These are phyloP conservation scores for Dendrocopos noguchii DNA, from an alignment of 2,113 vertebrate species.

Conservation along the genomic window DNA sequence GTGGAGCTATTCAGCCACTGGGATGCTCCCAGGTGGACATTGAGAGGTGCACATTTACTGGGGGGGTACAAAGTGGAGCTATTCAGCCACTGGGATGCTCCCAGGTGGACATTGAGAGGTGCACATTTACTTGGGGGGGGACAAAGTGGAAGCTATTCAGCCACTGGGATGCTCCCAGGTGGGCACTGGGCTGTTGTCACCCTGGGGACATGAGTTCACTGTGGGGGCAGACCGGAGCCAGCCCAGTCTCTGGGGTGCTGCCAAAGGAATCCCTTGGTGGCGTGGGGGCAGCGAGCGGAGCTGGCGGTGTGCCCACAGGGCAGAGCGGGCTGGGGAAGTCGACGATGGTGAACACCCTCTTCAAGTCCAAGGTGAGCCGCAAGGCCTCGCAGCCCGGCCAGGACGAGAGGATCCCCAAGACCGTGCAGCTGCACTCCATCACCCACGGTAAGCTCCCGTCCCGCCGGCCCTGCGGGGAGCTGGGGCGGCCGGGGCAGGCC, in stretches of 20 bases:
- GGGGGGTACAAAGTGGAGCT: too few species aligned
- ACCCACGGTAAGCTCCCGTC: slow-evolving; percentile 82
- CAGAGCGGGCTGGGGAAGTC: slow-evolving; percentile 98
- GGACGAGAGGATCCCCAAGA: slow-evolving; percentile 83
- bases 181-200: neutral
- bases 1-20: too few species aligned
- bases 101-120: too few species aligned
- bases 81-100: too few species aligned
- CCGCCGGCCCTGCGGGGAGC: neutral
- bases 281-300: neutral
- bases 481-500: too few species aligned
- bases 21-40: too few species aligned
- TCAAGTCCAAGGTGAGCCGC: slow-evolving; percentile 93
- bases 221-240: neutral
- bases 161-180: too few species aligned
- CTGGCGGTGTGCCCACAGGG: slow-evolving; percentile 70
- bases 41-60: too few species aligned
- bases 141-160: too few species aligned
- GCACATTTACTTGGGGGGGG: too few species aligned
- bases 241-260: neutral
- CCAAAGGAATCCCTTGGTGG: neutral
- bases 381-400: slow-evolving; percentile 77
- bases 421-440: slow-evolving; percentile 87
- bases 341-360: slow-evolving; percentile 95
- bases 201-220: neutral